phyloP scores from a whole-genome alignment of 2,797 vertebrate genomes.

The Muscicapa striata region DNA sequence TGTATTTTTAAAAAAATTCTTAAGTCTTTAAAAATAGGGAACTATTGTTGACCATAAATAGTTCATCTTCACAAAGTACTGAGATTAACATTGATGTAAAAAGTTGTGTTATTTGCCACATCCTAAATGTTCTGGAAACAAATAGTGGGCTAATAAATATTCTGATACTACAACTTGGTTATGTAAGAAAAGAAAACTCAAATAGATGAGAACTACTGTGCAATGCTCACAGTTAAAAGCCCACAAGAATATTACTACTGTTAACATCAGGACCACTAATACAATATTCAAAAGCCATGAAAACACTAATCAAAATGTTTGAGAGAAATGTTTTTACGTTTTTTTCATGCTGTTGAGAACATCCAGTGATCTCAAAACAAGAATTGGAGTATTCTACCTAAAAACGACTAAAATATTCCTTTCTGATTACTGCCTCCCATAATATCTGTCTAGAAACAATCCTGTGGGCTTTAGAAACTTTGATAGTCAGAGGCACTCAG shows the following conservation, averaged over 20 bases:
- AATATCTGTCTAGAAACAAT: background rate
- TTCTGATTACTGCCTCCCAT: background rate
- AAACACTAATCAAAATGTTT: background rate
- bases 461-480: background rate
- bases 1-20: background rate
- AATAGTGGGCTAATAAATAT: background rate
- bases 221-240: background rate
- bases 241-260: background rate
- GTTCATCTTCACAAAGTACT: background rate
- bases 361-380: background rate
- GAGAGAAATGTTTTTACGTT: background rate
- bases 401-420: background rate
- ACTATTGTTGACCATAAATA: background rate
- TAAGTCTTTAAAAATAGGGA: background rate
- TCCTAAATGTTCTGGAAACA: background rate
- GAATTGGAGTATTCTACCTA: background rate
- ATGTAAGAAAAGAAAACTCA: background rate
- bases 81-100: background rate
- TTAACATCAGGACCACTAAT: background rate
- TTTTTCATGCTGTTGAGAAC: background rate
- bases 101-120: background rate
- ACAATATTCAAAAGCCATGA: background rate
- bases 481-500: background rate
- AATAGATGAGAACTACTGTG: background rate
- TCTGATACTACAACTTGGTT: background rate